These are phyloP conservation scores for Malacoraja senta DNA, from an alignment of 2,797 vertebrate genomes.

Conservation along the genomic window DNA sequence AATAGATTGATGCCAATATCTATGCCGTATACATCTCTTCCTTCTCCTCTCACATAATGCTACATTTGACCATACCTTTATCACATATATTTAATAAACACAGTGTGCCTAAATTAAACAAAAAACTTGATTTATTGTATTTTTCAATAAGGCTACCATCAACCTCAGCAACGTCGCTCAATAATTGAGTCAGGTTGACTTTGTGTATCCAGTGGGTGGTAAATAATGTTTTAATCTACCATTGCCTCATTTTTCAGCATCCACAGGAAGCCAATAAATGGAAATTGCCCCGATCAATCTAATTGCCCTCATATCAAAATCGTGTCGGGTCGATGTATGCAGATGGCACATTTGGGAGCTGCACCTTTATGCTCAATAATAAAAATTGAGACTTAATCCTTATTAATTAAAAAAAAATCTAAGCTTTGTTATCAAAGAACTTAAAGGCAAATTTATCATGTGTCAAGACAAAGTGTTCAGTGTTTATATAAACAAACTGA, in stretches of 20 bases:
- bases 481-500: neutral
- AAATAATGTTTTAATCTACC: neutral
- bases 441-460: neutral
- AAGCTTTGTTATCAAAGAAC: neutral
- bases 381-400: neutral
- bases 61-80: neutral
- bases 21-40: neutral
- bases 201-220: neutral
- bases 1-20: neutral
- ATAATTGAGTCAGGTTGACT: neutral
- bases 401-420: neutral
- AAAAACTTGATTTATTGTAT: neutral
- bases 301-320: neutral
- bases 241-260: neutral
- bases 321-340: neutral
- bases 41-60: neutral
- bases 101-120: neutral
- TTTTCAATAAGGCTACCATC: neutral
- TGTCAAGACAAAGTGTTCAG: neutral
- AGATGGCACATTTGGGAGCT: neutral
- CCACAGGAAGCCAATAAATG: neutral
- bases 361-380: neutral
- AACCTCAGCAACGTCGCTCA: neutral
- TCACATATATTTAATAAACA: neutral
- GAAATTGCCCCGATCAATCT: neutral